Evolutionary conservation across 2,797 vertebrate genomes (phyloP).

Genomic region (Lerista edwardsae): DNA sequence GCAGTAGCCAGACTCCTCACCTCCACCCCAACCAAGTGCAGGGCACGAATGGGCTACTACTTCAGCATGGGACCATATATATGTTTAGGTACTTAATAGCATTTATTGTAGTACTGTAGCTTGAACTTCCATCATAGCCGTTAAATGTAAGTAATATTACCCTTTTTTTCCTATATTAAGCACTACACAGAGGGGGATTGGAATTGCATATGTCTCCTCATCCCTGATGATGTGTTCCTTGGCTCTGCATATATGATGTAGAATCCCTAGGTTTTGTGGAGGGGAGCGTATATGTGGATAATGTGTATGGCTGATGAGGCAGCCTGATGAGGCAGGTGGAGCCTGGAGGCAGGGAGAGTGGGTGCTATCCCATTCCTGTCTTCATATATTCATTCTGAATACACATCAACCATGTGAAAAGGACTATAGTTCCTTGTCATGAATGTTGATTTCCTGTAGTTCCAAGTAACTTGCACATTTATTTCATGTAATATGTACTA

Average conservation of each 20-base stretch:
- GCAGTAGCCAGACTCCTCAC: too few species aligned
- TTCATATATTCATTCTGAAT: not conserved
- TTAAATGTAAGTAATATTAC: not conserved
- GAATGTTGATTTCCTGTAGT: too few species aligned
- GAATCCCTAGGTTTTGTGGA: not conserved
- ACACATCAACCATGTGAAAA: not conserved
- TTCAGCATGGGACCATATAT: too few species aligned
- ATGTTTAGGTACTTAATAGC: too few species aligned
- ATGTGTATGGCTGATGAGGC: not conserved
- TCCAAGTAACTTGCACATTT: too few species aligned
- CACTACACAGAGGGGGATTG: not conserved
- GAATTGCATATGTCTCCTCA: not conserved
- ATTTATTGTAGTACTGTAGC: not conserved
- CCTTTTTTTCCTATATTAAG: not conserved
- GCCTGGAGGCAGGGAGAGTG: not conserved
- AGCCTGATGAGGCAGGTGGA: not conserved
- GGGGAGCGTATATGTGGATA: not conserved
- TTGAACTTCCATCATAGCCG: not conserved
- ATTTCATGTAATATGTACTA: not conserved
- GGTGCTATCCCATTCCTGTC: too few species aligned
- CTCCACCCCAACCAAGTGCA: too few species aligned
- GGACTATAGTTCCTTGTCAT: constrained; percentile 7
- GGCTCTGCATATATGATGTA: not conserved
- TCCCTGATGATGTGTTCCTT: not conserved
- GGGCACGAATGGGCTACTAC: too few species aligned